Evolutionary conservation across 2,797 vertebrate genomes (phyloP).

Genomic region (Melanotaenia maccullochi): DNA sequence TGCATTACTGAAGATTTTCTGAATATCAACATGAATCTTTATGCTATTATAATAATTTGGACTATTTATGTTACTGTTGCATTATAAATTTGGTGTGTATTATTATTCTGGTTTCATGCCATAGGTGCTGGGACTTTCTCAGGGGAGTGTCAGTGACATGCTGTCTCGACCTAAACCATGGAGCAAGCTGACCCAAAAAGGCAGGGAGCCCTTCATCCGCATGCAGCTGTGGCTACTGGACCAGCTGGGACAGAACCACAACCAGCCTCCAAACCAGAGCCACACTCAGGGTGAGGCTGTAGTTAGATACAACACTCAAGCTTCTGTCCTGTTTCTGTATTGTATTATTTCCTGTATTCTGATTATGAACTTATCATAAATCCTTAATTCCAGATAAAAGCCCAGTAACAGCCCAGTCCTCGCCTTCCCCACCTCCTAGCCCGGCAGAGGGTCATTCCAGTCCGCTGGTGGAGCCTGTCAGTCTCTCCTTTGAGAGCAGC

Average conservation of each 20-base stretch:
- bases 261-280: conserved; percentile 79
- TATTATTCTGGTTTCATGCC: not conserved
- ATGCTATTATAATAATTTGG: not conserved
- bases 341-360: not conserved
- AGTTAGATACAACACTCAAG: not conserved
- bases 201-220: conserved; percentile 97
- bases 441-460: conserved; percentile 86
- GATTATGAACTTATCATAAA: not conserved
- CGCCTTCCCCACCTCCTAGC: conserved; percentile 91
- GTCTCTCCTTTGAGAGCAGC: conserved; percentile 91
- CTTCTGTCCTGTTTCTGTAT: too few relatives aligned
- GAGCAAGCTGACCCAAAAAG: conserved; percentile 99
- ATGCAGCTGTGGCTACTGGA: conserved; percentile 99
- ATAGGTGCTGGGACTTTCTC: conserved; percentile 96
- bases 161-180: conserved; percentile 96
- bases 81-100: not conserved
- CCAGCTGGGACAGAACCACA: conserved; percentile 91
- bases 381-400: conserved; percentile 81
- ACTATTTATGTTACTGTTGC: not conserved
- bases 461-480: conserved; percentile 87
- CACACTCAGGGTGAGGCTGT: conserved; percentile 74
- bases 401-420: conserved; percentile 85
- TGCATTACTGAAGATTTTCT: conserved; percentile 7
- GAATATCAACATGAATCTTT: not conserved
- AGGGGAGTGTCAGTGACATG: conserved; percentile 99